phyloP scores from a whole-genome alignment of 23 tunicate genomes.

The Botrylloides violaceus region DNA sequence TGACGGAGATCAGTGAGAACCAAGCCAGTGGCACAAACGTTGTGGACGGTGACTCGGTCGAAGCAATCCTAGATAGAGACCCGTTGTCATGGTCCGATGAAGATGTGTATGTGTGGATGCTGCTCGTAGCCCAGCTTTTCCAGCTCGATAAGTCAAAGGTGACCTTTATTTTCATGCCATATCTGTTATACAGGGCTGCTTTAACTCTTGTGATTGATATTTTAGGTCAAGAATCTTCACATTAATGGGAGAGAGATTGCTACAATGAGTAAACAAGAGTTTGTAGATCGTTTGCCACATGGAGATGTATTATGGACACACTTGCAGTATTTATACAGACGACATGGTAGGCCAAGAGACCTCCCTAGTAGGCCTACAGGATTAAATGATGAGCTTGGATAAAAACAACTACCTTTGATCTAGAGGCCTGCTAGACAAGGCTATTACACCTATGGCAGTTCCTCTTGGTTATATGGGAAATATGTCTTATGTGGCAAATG shows the following conservation, averaged over 20 bases:
- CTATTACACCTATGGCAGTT: too few species aligned
- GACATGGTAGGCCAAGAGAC: constrained; percentile 21
- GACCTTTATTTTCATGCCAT: too few species aligned
- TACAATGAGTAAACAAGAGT: constrained; percentile 71
- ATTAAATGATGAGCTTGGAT: not conserved
- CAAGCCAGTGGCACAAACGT: not conserved
- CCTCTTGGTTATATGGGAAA: too few species aligned
- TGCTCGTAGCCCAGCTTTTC: constrained; percentile 54
- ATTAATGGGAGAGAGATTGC: constrained; percentile 77
- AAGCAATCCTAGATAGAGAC: not conserved
- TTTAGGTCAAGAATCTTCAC: constrained; percentile 67
- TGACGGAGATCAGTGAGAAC: constrained; percentile 1
- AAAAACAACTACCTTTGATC: not conserved
- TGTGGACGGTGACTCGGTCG: not conserved
- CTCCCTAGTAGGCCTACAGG: not conserved
- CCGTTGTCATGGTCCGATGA: constrained; percentile 66
- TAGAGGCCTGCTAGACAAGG: too few species aligned
- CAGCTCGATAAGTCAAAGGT: constrained; percentile 58
- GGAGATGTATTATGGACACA: constrained; percentile 84
- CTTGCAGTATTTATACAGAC: constrained; percentile 47
- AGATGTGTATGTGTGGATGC: constrained; percentile 86
- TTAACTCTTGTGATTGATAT: not conserved
- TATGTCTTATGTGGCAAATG: too few species aligned
- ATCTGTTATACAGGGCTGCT: too few species aligned
- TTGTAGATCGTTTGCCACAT: constrained; percentile 72